Evolutionary conservation across 2,888 invertebrate genomes (phyloP).

Genomic region (Orchestes rusci): DNA sequence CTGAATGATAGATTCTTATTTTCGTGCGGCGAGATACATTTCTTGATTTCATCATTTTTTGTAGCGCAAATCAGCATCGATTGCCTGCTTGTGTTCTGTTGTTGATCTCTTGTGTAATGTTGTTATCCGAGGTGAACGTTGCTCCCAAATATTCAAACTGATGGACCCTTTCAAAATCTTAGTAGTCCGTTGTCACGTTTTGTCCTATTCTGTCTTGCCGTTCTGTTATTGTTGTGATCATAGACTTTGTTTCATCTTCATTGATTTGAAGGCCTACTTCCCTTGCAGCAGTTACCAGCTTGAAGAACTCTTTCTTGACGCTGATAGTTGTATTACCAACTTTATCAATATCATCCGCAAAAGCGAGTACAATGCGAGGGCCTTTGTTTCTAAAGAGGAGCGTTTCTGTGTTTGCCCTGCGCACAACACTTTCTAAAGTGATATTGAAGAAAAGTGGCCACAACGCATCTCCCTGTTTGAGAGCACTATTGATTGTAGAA

Average conservation of each 20-base stretch:
- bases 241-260: not conserved
- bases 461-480: constrained; percentile 6
- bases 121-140: no score
- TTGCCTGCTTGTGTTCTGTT: no score
- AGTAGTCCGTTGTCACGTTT: not conserved
- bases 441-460: constrained; percentile 5
- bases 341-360: not conserved
- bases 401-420: not conserved
- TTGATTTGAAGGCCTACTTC: not conserved
- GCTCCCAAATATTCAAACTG: no score
- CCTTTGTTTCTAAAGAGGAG: not conserved
- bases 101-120: no score
- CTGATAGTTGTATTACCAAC: not conserved
- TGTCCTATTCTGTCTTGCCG: not conserved
- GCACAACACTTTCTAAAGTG: no score
- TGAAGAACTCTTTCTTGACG: no score
- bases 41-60: no score
- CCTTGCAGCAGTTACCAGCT: not conserved
- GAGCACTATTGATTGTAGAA: constrained; percentile 2
- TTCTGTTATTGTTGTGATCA: not conserved
- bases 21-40: no score
- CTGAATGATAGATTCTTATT: no score
- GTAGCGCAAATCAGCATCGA: no score
- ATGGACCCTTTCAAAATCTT: no score
- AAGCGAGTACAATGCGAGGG: not conserved